Evolutionary conservation across 2,113 vertebrate genomes (phyloP).

Genomic region (Percopsis transmontana): DNA sequence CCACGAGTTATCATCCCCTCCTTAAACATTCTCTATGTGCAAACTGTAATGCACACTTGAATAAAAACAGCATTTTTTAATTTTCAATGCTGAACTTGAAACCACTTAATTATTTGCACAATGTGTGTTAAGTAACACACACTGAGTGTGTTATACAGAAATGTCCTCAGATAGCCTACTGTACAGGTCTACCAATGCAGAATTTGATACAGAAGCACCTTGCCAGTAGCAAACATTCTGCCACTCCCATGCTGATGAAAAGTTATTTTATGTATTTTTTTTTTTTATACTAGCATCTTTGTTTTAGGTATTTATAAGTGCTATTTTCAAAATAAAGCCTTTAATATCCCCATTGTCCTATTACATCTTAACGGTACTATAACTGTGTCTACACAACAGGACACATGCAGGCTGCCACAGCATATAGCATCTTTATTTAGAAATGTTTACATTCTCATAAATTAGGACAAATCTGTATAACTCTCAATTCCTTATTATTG

Average conservation of each 20-base stretch:
- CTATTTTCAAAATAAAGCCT: conserved; percentile 75
- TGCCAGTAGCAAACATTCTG: conserved; percentile 36
- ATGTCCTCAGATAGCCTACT: conserved; percentile 9
- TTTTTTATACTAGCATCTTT: conserved; percentile 65
- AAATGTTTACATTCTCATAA: conserved; percentile 81
- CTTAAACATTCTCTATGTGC: not conserved
- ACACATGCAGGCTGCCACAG: conserved; percentile 37
- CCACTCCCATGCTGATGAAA: conserved; percentile 49
- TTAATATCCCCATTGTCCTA: conserved; percentile 52
- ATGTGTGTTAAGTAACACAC: conserved; percentile 16
- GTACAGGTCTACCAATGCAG: conserved; percentile 2
- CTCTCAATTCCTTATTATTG: conserved; percentile 64
- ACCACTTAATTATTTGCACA: conserved; percentile 37
- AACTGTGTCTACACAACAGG: not conserved
- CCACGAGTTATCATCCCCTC: not conserved
- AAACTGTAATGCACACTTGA: conserved; percentile 2
- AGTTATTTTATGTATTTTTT: conserved; percentile 56
- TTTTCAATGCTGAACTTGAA: conserved; percentile 15
- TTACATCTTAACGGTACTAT: not conserved
- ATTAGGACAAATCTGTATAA: conserved; percentile 65
- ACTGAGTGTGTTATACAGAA: not conserved
- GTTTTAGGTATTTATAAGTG: conserved; percentile 69
- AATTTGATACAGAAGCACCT: conserved; percentile 17
- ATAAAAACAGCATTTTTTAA: conserved; percentile 2
- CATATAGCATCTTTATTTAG: conserved; percentile 81